Evolutionary conservation across 1,140 invertebrate species (phyloP).

Genomic region (Listronotus bonariensis): DNA sequence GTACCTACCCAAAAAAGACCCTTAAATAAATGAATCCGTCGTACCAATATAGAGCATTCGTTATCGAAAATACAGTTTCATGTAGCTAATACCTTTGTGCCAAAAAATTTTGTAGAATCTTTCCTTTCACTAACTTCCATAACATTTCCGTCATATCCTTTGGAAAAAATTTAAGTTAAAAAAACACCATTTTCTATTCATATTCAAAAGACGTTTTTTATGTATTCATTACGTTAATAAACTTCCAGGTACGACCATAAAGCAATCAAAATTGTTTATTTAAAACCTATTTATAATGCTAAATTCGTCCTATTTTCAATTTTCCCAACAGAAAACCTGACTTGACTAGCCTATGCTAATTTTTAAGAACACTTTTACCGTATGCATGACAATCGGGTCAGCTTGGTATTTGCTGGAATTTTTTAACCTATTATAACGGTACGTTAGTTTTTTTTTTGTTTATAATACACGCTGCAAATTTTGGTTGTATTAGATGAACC

Average conservation of each 20-base stretch:
- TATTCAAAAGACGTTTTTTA: neutral
- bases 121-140: too few species aligned
- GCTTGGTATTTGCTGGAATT: constrained; percentile 29
- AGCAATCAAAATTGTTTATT: neutral
- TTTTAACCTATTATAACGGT: constrained; percentile 39
- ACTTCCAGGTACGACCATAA: too few species aligned
- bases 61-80: too few species aligned
- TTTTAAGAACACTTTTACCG: constrained; percentile 37
- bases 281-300: constrained; percentile 15
- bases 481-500: too few species aligned
- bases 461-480: constrained; percentile 20
- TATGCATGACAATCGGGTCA: constrained; percentile 33
- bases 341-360: constrained; percentile 27
- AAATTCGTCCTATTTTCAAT: constrained; percentile 20
- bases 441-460: constrained; percentile 16
- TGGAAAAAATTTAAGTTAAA: too few species aligned
- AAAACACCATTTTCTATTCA: neutral
- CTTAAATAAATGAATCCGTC: too few species aligned
- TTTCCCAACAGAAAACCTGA: constrained; percentile 29
- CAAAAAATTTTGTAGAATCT: too few species aligned
- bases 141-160: too few species aligned
- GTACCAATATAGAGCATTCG: too few species aligned
- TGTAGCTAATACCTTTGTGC: too few species aligned
- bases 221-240: too few species aligned
- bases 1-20: too few species aligned